Evolutionary conservation across 2,888 invertebrate genomes (phyloP), one percentile per base, ranked within the genome.

Genomic region (Apodemia mormo): DNA sequence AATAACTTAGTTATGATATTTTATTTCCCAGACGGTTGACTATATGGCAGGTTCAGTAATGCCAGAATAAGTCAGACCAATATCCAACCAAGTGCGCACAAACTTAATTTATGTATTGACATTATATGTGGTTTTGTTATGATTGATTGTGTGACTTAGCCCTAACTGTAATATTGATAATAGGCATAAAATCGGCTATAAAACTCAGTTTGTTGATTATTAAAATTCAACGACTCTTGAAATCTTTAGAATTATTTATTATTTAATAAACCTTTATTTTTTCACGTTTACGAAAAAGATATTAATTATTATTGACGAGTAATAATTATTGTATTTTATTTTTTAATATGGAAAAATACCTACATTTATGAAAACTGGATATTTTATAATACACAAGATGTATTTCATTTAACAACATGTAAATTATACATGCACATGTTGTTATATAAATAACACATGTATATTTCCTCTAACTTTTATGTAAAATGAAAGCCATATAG

Each of bases 1-100:
- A 33, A 14, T 61, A 56, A 54, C 45, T 12, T 54, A 33, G 14
- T 12, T 33, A 33, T 9, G 40, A 9, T 33, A 33, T 12, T 61
- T 58, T 10, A 58, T 22, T 58, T 58, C 30, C 30, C 33, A 33
- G 61, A 61, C 12, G 33, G 61, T 37, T 7, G 61, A 64, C 61
- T 64, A 64, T 64, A 64, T 64, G 61, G 61, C 61, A 64, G 29
- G 22, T 54, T 54, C n/a, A 8, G 52, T 54, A 22, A 40, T 40
- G 9, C 8, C 40, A 40, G 9, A n/a, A n/a, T 7, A 12, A 14
- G 49, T 54, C n/a, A 54, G 52, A 54, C 52, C n/a, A 54, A 52
- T 52, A n/a, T 14, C 12, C 4, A 14, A 45, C 2, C 10, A 40
- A 40, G 40, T 7, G 7, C 40, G 8, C 40, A 40, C 45, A 45